These are phyloP conservation scores for Phainopepla nitens DNA, from an alignment of 2,113 vertebrate species.

Conservation along the genomic window DNA sequence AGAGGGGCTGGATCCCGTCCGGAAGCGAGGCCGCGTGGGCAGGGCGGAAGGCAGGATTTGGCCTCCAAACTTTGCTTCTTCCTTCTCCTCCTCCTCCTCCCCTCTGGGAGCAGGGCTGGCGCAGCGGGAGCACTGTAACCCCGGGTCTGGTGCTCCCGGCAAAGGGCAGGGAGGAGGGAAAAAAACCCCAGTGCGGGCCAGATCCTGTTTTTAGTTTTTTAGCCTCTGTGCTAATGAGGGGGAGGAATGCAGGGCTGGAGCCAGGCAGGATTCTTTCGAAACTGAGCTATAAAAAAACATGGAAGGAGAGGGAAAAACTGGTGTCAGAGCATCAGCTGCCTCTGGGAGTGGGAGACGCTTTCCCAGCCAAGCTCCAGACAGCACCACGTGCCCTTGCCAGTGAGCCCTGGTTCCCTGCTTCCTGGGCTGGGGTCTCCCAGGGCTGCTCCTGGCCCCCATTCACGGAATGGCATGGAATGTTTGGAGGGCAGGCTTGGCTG, in stretches of 20 bases:
- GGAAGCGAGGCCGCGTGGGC: constrained; percentile 52
- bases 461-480: not conserved
- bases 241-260: constrained; percentile 25
- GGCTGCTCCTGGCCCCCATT: not conserved
- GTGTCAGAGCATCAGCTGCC: not conserved
- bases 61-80: constrained; percentile 24
- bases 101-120: not conserved
- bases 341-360: not conserved
- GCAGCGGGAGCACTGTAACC: not conserved
- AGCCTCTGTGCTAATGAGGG: not conserved
- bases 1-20: not conserved
- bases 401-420: not conserved
- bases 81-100: not conserved
- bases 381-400: not conserved
- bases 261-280: constrained; percentile 38
- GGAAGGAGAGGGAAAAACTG: not conserved
- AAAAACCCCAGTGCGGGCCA: not conserved
- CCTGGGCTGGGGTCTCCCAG: not conserved
- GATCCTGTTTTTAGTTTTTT: constrained; percentile 26
- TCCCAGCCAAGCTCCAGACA: not conserved
- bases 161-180: not conserved
- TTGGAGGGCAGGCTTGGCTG: not conserved
- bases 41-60: constrained; percentile 48
- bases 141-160: not conserved
- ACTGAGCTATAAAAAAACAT: constrained; percentile 10